Percentiles rank a stretch among this genome's conserved stretches.
Conservation (phyloP, 1,140 invertebrate species). For the Drosophila tani region DNA sequence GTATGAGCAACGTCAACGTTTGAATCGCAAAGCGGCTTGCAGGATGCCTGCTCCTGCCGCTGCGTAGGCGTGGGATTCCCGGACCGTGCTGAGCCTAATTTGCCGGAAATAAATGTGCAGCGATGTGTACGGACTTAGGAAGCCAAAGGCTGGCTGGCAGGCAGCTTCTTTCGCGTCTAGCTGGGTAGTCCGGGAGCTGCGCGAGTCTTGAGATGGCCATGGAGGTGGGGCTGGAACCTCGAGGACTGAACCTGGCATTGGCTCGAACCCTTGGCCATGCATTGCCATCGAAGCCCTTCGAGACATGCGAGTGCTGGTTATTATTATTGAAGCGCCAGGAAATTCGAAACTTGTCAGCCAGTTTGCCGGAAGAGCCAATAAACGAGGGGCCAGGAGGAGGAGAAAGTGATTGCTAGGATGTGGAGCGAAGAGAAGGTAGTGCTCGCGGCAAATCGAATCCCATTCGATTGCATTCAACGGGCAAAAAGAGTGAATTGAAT, state of each 20-base stretch:
- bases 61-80: constrained; percentile 23
- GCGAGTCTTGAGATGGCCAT: constrained; percentile 2
- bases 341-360: constrained; percentile 79
- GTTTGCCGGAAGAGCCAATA: constrained; percentile 31
- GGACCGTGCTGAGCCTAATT: constrained; percentile 68
- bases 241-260: constrained; percentile 1
- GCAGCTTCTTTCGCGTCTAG: constrained; percentile 31
- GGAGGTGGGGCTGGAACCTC: neutral
- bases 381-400: neutral
- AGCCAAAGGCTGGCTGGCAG: constrained; percentile 48
- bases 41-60: constrained; percentile 19
- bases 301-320: constrained; percentile 43
- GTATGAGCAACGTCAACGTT: constrained; percentile 70
- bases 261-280: constrained; percentile 13
- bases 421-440: constrained; percentile 5
- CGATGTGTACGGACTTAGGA: constrained; percentile 76
- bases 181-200: constrained; percentile 2
- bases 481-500: constrained; percentile 32
- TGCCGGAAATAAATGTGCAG: constrained; percentile 83
- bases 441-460: constrained; percentile 70
- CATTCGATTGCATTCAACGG: constrained; percentile 51
- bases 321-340: constrained; percentile 66
- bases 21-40: constrained; percentile 66
- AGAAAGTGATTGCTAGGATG: neutral
- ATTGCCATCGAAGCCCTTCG: neutral